A percentile compares a stretch with the other conserved stretches of the same genome.
Conservation (phyloP, 2,888 invertebrate genomes). For the Brachyopa scutellaris region DNA sequence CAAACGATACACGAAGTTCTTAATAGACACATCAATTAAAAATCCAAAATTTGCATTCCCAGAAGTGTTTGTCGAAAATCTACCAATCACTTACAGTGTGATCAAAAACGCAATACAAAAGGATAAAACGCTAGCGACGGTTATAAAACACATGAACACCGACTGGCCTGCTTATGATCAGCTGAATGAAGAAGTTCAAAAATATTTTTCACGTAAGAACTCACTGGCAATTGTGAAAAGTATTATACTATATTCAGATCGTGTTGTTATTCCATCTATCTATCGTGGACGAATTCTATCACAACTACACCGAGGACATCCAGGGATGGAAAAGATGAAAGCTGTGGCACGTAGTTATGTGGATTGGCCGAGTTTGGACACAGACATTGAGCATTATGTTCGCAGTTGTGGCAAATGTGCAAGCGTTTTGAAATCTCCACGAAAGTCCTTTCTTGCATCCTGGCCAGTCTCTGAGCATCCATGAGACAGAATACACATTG, state of each 20-base stretch:
- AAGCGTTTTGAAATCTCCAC: not conserved
- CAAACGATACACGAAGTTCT: too few relatives aligned
- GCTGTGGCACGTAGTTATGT: too few relatives aligned
- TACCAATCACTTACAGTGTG: too few relatives aligned
- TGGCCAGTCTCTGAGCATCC: not conserved
- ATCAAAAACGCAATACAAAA: too few relatives aligned
- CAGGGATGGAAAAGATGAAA: not conserved
- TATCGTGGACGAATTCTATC: not conserved
- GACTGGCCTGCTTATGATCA: conserved; percentile 53
- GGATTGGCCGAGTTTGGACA: not conserved
- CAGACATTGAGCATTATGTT: not conserved
- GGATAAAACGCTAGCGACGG: too few relatives aligned
- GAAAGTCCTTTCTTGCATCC: not conserved
- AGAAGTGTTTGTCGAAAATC: too few relatives aligned
- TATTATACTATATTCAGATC: not conserved
- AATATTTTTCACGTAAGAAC: not conserved
- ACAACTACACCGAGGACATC: not conserved
- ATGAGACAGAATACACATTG: not conserved
- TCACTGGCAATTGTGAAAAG: not conserved
- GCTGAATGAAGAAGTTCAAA: not conserved
- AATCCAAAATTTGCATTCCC: too few relatives aligned
- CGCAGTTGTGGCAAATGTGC: not conserved
- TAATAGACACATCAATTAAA: too few relatives aligned
- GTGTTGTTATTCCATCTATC: not conserved
- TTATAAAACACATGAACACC: too few relatives aligned